Evolutionary conservation across 1,140 invertebrate genomes (phyloP), one percentile per base, ranked within the genome.

Genomic region (Heliconius melpomene): DNA sequence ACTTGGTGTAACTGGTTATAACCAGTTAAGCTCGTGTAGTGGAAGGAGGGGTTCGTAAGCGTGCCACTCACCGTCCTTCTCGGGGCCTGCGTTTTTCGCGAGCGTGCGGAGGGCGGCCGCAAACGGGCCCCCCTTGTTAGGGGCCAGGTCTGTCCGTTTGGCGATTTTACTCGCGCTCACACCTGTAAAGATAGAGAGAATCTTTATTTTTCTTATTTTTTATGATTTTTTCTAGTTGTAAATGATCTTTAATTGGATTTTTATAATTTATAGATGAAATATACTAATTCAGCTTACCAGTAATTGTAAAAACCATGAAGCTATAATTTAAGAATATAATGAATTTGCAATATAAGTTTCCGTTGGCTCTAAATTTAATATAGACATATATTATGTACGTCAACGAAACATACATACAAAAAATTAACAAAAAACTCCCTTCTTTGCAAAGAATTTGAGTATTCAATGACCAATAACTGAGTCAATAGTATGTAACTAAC

Each of bases 51-150:
- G 54, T 18, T 72, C 36, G 77, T 57, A 80, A 83, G 84, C 79
- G 76, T 79, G 80, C 52, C 66, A 92, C 93, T 91, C 84, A 93
- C 90, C 92, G 87, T 92, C 91, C 86, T 91, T 93, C 82, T 94
- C 93, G 82, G 95, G 95, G 23, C 95, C 96, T 7, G 96, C 96
- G 90, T 97, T 96, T 90, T 97, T 96, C 82, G 96, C 96, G 54
- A 97, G 94, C 85, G 96, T 96, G 54, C 96, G 94, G 9, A 97
- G 93, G 46, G 96, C 96, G 60, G 96, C 96, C 77, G 96, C 96
- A 94, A 97, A 97, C 79, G 96, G 91, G 0, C 93, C 92, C 74
- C 91, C 90, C 85, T 93, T 93, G 86, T 94, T 94, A 29, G 90
- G 88, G 66, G 87, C 85, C 40, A 93, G 82, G 23, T 94, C 94